Evolutionary conservation across 92 coral and sea anemone species (phyloP), one percentile per base, ranked within the genome.

Genomic region (Epizoanthus stellaris): DNA sequence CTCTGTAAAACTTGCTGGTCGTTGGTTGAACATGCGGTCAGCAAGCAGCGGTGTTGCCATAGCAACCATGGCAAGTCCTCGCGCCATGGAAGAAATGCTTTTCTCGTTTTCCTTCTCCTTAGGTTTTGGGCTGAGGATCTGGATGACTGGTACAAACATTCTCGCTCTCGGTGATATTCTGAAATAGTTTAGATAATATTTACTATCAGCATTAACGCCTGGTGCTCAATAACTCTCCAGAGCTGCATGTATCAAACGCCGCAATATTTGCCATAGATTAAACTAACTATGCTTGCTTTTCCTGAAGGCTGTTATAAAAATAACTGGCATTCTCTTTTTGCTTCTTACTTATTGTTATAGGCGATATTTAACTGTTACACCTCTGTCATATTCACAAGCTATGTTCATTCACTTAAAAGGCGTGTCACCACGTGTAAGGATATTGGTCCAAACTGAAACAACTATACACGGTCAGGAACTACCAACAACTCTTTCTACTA

Each of bases 111-210:
- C 73, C 34, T 63, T 79, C 19, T 79, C 72, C 21, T 79, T 79
- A 59, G 25, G 58, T 10, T 63, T 45, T 21, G 83, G 83, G 17
- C 83, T 79, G 38, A 79, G 83, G 6, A 79, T 38, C 83, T 54
- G 57, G 83, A 79, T 63, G 60, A 79, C 40, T 4, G 72, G 72
- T 9, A 40, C 83, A 16, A 79, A 60, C 3, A 40, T 3, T 17
- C 71, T 53, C 40, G 83, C 83, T 12, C 83, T 70, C 23, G 83
- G 83, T 20, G 83, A 79, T 56, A 79, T 47, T 45, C 83, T 79
- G 83, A 19, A 76, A 64, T 30, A 13, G n/a, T 25, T 42, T 15
- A 52, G 56, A 52, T 52, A 52, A 0, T 7, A 9, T 52, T 13
- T 13, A 49, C 10, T 49, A 49, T 49, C 54, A 49, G 54, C 54